phyloP scores from a whole-genome alignment of 1,140 invertebrate genomes.

The Diorhabda elongata region DNA sequence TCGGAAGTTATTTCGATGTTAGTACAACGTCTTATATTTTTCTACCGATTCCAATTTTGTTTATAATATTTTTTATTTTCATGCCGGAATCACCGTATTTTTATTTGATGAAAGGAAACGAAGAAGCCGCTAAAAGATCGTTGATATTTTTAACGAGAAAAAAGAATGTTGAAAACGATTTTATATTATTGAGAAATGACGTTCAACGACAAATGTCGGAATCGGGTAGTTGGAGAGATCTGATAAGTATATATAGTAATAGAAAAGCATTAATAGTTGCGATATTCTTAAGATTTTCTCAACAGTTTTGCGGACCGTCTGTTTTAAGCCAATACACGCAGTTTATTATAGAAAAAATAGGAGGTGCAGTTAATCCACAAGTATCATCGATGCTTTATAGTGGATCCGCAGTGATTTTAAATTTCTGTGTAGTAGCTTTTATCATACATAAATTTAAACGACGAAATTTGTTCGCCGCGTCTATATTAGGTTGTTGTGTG shows the following conservation, averaged over 20 bases:
- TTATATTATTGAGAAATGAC: conserved; percentile 32
- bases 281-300: conserved; percentile 32
- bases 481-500: background rate
- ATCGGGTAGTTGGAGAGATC: conserved; percentile 27
- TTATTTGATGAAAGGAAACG: conserved; percentile 32
- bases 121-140: conserved; percentile 13
- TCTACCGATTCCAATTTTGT: conserved; percentile 10
- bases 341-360: conserved; percentile 32
- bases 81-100: conserved; percentile 43
- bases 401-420: background rate
- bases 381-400: background rate
- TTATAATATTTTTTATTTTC: conserved; percentile 15
- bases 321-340: conserved; percentile 32
- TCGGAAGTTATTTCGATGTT: conserved; percentile 31
- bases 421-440: background rate
- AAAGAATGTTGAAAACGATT: conserved; percentile 32
- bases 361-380: background rate
- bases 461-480: background rate
- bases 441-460: background rate
- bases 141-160: conserved; percentile 50
- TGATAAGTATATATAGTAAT: conserved; percentile 37
- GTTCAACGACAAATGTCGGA: conserved; percentile 36
- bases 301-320: conserved; percentile 34
- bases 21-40: conserved; percentile 20
- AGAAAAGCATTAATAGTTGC: conserved; percentile 32